Percentiles rank a stretch among this genome's conserved stretches.
phyloP scores from a whole-genome alignment of 2,797 vertebrate species.

The Sebastiscus tertius region DNA sequence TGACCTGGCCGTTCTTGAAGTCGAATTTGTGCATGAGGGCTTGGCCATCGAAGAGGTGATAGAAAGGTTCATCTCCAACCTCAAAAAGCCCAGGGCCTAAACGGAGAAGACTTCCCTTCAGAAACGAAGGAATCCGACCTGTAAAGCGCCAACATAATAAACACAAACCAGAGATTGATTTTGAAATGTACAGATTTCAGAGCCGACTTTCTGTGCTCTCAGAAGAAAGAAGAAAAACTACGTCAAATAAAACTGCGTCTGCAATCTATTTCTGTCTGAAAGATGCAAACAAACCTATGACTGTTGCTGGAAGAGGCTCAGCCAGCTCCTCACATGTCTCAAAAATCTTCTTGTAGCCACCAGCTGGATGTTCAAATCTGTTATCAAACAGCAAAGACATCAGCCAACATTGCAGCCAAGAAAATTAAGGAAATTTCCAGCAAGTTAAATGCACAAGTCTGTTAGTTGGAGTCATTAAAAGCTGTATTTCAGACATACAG shows the following conservation, averaged over 20 bases:
- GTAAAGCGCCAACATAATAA: background rate
- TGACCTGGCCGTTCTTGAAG: slow-evolving; percentile 95
- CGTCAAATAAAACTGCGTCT: background rate
- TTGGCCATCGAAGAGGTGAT: slow-evolving; percentile 97
- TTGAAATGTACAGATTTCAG: background rate
- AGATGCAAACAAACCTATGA: slow-evolving; percentile 87
- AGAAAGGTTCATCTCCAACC: slow-evolving; percentile 92
- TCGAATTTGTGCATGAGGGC: slow-evolving; percentile 99
- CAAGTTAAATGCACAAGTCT: background rate
- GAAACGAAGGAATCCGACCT: slow-evolving; percentile 93
- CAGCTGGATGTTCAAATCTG: slow-evolving; percentile 96
- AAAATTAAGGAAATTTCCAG: background rate
- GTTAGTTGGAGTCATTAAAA: background rate
- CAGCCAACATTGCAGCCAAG: background rate
- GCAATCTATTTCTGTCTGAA: slow-evolving; percentile 29
- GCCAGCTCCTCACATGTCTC: slow-evolving; percentile 95
- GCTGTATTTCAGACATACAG: background rate
- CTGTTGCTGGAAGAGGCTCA: slow-evolving; percentile 89
- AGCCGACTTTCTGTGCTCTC: background rate
- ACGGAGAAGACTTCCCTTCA: slow-evolving; percentile 93
- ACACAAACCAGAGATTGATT: background rate
- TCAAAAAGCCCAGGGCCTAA: slow-evolving; percentile 96
- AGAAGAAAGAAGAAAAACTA: background rate
- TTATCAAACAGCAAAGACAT: slow-evolving; percentile 14
- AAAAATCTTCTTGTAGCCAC: slow-evolving; percentile 95